These are phyloP conservation scores for Aurelia sp. DNA, from an alignment of 30 jellyfish, hydroid and myxozoan genomes.

Conservation along the genomic window DNA sequence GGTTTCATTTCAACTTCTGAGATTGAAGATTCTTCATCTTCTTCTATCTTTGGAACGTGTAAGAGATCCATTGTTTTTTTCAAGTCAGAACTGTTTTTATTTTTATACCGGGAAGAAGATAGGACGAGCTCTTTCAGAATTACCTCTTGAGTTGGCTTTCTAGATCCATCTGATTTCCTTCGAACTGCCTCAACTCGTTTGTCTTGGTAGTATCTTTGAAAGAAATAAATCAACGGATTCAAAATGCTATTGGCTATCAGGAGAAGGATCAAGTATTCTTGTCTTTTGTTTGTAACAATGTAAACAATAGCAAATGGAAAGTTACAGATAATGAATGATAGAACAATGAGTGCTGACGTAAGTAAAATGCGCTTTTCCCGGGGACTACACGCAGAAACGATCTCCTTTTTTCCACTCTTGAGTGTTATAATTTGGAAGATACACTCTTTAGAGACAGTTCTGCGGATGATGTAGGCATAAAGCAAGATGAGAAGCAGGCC, in stretches of 20 bases:
- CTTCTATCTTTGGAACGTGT: too few species aligned
- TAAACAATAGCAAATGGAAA: conserved; percentile 60
- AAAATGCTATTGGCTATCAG: conserved; percentile 49
- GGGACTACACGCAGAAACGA: conserved; percentile 72
- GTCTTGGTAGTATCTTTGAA: conserved; percentile 60
- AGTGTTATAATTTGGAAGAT: conserved; percentile 53
- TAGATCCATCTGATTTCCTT: conserved; percentile 12
- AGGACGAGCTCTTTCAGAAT: too few species aligned
- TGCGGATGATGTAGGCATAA: conserved; percentile 64
- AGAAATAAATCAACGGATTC: conserved; percentile 70
- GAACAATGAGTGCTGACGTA: conserved; percentile 61
- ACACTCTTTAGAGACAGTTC: conserved; percentile 70
- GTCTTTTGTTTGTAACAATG: conserved; percentile 1
- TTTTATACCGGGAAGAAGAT: background rate
- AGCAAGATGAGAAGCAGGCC: conserved; percentile 48
- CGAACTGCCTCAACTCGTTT: conserved; percentile 51
- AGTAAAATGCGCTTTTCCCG: conserved; percentile 65
- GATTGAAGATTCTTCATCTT: too few species aligned
- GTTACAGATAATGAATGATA: conserved; percentile 58
- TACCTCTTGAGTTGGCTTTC: background rate
- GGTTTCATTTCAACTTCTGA: too few species aligned
- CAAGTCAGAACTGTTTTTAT: background rate
- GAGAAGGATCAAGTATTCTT: conserved; percentile 21
- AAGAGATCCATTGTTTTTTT: background rate
- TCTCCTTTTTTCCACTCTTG: conserved; percentile 65